phyloP scores from a whole-genome alignment of 2,888 invertebrate species.

The Dasypogon diadema region DNA sequence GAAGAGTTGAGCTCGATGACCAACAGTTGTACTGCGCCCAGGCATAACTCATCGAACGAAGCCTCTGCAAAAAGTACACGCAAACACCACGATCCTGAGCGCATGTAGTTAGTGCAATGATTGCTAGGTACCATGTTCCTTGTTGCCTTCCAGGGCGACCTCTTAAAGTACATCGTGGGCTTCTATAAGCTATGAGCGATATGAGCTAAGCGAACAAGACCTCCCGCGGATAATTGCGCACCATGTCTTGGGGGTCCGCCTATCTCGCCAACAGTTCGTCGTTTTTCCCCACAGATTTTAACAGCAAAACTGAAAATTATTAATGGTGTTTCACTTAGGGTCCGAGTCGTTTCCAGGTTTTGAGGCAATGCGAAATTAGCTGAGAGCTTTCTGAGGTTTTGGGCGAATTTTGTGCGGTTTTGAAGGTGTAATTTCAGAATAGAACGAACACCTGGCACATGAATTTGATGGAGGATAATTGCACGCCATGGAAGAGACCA shows the following conservation, averaged over 20 bases:
- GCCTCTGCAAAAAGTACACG: slow-evolving; percentile 25
- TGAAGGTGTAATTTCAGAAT: neutral
- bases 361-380: neutral
- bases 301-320: slow-evolving; percentile 42
- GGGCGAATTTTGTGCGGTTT: neutral
- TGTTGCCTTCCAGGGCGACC: slow-evolving; percentile 37
- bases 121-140: slow-evolving; percentile 41
- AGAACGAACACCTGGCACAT: too few relatives aligned
- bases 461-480: too few relatives aligned
- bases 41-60: slow-evolving; percentile 22
- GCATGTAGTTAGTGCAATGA: slow-evolving; percentile 44
- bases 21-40: neutral
- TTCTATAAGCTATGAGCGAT: slow-evolving; percentile 40
- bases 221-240: slow-evolving; percentile 68
- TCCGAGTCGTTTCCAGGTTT: slow-evolving; percentile 18
- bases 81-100: slow-evolving; percentile 28
- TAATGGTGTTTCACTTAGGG: slow-evolving; percentile 34
- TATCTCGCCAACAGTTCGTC: slow-evolving; percentile 59
- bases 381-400: neutral
- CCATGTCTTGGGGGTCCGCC: slow-evolving; percentile 67
- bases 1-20: neutral
- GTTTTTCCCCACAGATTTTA: neutral
- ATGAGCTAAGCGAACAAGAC: slow-evolving; percentile 59
- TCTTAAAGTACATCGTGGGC: slow-evolving; percentile 11
- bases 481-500: too few relatives aligned